phyloP scores from a whole-genome alignment of 2,888 invertebrate genomes.

The Eristalinus aeneus region DNA sequence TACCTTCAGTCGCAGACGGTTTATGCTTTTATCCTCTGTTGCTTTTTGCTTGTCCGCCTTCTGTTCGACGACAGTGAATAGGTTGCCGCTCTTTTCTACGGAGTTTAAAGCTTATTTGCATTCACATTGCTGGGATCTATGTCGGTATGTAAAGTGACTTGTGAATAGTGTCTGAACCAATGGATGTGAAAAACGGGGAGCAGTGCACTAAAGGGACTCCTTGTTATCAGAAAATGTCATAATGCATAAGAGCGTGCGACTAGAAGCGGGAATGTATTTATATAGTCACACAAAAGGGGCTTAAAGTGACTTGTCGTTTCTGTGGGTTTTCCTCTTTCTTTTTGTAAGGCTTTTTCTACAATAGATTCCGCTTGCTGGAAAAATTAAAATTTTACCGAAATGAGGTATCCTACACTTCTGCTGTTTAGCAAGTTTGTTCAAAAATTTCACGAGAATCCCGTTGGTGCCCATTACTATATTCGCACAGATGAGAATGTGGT shows the following conservation, averaged over 20 bases:
- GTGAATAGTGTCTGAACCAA: neutral
- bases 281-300: neutral
- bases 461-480: too few species aligned
- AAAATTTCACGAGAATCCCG: too few species aligned
- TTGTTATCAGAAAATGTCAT: neutral
- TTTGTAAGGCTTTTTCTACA: too few species aligned
- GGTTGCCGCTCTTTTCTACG: neutral
- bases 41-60: neutral
- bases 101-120: neutral
- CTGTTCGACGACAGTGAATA: neutral
- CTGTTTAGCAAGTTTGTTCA: too few species aligned
- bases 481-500: too few species aligned
- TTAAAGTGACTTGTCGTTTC: too few species aligned
- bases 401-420: too few species aligned
- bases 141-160: neutral
- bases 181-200: neutral
- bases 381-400: too few species aligned
- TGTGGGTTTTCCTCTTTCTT: too few species aligned
- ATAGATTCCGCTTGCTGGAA: too few species aligned
- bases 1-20: neutral
- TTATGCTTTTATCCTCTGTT: neutral
- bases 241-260: neutral
- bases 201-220: neutral
- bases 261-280: too few species aligned
- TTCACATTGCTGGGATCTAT: neutral